Evolutionary conservation across 2,888 invertebrate species (phyloP), one percentile per base, ranked within the genome.

Genomic region (Monoplex corrugatus): DNA sequence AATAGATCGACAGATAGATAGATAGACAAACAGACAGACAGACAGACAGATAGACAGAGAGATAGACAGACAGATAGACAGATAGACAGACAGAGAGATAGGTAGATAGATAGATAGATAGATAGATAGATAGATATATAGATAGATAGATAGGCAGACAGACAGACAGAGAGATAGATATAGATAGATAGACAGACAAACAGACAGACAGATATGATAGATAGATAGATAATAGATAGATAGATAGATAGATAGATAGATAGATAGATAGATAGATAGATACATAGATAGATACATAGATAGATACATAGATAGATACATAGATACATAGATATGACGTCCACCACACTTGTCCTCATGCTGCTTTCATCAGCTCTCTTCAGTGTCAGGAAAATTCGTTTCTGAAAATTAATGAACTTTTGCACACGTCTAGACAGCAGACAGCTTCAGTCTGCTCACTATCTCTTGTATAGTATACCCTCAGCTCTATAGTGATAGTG

Each of bases 221-320:
- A 50, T 50, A 50, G 50, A 50, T 50, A n/a, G n/a, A n/a, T n/a
- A n/a, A n/a, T n/a, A 32, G 72, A 72, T n/a, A 72, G 72, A 72
- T n/a, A 72, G 72, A 72, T n/a, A 32, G 72, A 50, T 68, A 32
- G 72, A 72, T n/a, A 32, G n/a, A 72, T 6, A 32, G n/a, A n/a
- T 68, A n/a, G 68, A 68, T 68, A 28, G 68, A 68, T 68, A n/a
- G 68, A 68, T 68, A n/a, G 68, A 50, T 50, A 50, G 50, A 50
- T 13, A 50, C 50, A 50, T 50, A 50, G 16, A 50, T 10, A 57
- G n/a, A n/a, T n/a, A n/a, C n/a, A n/a, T n/a, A 50, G 50, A 50
- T n/a, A n/a, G n/a, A n/a, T n/a, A n/a, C n/a, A n/a, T n/a, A n/a
- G n/a, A n/a, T n/a, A 50, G 50, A 50, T 50, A 50, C 10, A 50